Evolutionary conservation across 2,797 vertebrate species (phyloP), one percentile per base, ranked within the genome.

Genomic region (Enteromius paludinosus): DNA sequence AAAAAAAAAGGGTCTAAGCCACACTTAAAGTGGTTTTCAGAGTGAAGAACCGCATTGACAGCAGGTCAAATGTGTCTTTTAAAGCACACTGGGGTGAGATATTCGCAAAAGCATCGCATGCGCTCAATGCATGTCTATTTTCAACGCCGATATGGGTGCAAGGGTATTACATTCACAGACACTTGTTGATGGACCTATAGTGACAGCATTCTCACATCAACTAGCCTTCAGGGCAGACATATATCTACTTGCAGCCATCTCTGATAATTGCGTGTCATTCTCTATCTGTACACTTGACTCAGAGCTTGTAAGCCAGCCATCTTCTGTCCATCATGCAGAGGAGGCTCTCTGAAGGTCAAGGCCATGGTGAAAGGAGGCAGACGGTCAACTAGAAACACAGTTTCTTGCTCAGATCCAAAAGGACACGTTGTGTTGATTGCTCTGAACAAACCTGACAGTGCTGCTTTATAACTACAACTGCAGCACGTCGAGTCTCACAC

Each of bases 251-350:
- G 33, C 47, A 30, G 85, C 81, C 85, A 84, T 86, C 89, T 92
- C 89, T 90, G 91, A 90, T 93, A 93, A 94, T 93, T 92, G 89
- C 88, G 88, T 91, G 92, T 93, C 92, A 92, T 87, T 86, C 86
- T 89, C 83, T 86, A 88, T 92, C 89, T 92, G 92, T 90, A 93
- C 88, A 91, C 87, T 87, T 88, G 90, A 91, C 90, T 92, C 91
- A 88, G 89, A 92, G 87, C 85, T 77, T 87, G 89, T 90, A 87
- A 87, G 85, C 83, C 83, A 66, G 70, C 81, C 76, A 84, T 87
- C 81, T 86, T 80, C n/a, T 52, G 79, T 61, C 64, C 66, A 66
- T 38, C 79, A 74, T 6, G 5, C 2, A 35, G 25, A 30, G 52
- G 18, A 5, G 7, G 35, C n/a, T 78, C 61, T 82, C 47, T 4